These are phyloP conservation scores for Pollachius pollachius DNA, from an alignment of 2,113 vertebrate genomes.

Conservation along the genomic window DNA sequence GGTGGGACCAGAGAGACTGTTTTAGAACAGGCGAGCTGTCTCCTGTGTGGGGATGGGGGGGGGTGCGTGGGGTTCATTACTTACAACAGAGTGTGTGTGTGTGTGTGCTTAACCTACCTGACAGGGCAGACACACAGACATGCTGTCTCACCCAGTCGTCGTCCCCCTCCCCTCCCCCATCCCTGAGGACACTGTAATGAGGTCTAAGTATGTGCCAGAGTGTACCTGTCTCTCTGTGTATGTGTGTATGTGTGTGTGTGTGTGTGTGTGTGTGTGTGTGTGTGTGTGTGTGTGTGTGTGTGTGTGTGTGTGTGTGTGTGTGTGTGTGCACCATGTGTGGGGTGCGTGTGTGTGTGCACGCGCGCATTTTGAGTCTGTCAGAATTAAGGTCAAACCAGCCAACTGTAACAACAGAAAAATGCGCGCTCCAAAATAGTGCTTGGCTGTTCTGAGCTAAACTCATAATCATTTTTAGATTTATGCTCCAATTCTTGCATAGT, in stretches of 20 bases:
- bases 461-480: conserved; percentile 9
- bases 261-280: conserved; percentile 10
- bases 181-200: conserved; percentile 25
- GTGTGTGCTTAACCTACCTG: not conserved
- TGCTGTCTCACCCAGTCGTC: conserved; percentile 16
- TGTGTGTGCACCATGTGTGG: too few species aligned
- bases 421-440: conserved; percentile 8
- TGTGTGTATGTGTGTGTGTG: too few species aligned
- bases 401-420: conserved; percentile 24
- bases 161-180: not conserved
- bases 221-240: conserved; percentile 3
- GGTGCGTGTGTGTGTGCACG: not conserved
- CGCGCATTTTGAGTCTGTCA: conserved; percentile 8
- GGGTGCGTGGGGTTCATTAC: not conserved
- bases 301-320: too few species aligned
- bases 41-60: conserved; percentile 47
- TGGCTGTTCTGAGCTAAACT: conserved; percentile 10
- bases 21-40: conserved; percentile 45
- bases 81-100: not conserved
- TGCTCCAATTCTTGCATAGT: conserved; percentile 28
- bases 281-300: too few species aligned
- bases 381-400: conserved; percentile 35
- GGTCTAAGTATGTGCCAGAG: conserved; percentile 15
- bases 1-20: conserved; percentile 32
- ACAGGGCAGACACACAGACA: conserved; percentile 2